A percentile compares a stretch with the other conserved stretches of the same genome.
Conservation (phyloP, 2,888 invertebrate species). For the Sphinx pinastri region DNA sequence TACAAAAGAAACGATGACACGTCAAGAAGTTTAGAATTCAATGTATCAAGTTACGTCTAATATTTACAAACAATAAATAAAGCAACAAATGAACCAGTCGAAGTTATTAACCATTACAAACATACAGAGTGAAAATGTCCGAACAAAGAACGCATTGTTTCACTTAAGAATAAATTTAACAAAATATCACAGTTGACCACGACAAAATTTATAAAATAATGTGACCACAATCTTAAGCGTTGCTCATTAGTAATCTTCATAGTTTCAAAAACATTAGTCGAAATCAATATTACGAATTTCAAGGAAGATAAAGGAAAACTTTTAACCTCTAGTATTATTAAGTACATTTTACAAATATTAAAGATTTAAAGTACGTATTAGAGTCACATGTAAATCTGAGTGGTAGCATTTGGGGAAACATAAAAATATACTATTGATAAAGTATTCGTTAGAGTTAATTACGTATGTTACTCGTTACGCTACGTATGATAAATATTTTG, state of each 20-base stretch:
- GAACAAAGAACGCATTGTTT: slow-evolving; percentile 65
- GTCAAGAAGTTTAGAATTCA: slow-evolving; percentile 52
- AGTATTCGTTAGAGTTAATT: slow-evolving; percentile 51
- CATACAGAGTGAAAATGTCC: slow-evolving; percentile 57
- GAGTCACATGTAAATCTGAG: slow-evolving; percentile 66
- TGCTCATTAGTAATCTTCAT: slow-evolving; percentile 47
- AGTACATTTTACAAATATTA: slow-evolving; percentile 81
- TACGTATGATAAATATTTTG: slow-evolving; percentile 63
- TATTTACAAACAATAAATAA: slow-evolving; percentile 83
- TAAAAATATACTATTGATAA: slow-evolving; percentile 58
- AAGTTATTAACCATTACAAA: slow-evolving; percentile 57
- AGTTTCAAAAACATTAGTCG: slow-evolving; percentile 30
- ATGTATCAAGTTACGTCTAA: slow-evolving; percentile 60
- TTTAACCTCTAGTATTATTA: slow-evolving; percentile 69
- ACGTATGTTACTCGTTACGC: slow-evolving; percentile 54
- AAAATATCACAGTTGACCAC: slow-evolving; percentile 84
- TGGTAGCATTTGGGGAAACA: slow-evolving; percentile 69
- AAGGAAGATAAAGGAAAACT: slow-evolving; percentile 50
- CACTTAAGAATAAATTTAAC: slow-evolving; percentile 81
- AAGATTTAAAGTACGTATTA: slow-evolving; percentile 71
- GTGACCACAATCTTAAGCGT: slow-evolving; percentile 63
- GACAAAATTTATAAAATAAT: slow-evolving; percentile 67
- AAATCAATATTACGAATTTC: slow-evolving; percentile 40
- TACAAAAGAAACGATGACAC: slow-evolving; percentile 43
- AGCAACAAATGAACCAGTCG: slow-evolving; percentile 71